phyloP scores from a whole-genome alignment of 2,113 vertebrate species.

The Okapia johnstoni region DNA sequence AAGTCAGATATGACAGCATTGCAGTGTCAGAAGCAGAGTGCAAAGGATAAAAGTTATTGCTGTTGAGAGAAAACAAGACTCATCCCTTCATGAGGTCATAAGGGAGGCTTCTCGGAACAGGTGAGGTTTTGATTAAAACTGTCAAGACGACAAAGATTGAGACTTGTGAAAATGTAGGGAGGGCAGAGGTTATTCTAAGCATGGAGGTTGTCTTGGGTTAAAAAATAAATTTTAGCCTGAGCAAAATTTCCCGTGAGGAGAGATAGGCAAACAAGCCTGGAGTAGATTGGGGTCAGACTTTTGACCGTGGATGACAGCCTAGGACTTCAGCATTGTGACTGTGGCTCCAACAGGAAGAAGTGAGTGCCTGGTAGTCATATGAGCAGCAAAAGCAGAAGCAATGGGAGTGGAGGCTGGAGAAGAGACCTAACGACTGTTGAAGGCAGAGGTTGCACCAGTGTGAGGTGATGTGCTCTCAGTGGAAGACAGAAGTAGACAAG shows the following conservation, averaged over 20 bases:
- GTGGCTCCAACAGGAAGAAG: background rate
- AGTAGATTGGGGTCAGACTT: background rate
- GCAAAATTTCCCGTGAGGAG: background rate
- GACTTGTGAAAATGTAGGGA: background rate
- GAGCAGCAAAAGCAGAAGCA: background rate
- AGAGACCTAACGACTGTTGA: background rate
- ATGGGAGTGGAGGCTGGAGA: background rate
- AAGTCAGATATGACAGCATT: background rate
- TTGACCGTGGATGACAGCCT: background rate
- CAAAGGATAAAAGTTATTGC: background rate
- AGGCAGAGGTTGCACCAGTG: background rate
- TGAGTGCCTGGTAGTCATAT: accelerated
- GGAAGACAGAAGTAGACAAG: background rate
- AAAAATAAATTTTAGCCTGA: background rate
- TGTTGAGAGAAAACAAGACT: background rate
- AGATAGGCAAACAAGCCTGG: background rate
- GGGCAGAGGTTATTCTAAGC: background rate
- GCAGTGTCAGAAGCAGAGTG: background rate
- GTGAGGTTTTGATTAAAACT: background rate
- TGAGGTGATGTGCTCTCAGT: background rate
- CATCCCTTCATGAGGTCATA: background rate
- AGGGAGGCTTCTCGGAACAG: background rate
- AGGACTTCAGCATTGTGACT: background rate
- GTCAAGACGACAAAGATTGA: background rate
- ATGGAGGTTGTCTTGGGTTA: background rate